Percentiles rank a stretch among this genome's conserved stretches.
Evolutionary conservation across 2,113 vertebrate species (phyloP).

Genomic region (Burhinus oedicnemus): DNA sequence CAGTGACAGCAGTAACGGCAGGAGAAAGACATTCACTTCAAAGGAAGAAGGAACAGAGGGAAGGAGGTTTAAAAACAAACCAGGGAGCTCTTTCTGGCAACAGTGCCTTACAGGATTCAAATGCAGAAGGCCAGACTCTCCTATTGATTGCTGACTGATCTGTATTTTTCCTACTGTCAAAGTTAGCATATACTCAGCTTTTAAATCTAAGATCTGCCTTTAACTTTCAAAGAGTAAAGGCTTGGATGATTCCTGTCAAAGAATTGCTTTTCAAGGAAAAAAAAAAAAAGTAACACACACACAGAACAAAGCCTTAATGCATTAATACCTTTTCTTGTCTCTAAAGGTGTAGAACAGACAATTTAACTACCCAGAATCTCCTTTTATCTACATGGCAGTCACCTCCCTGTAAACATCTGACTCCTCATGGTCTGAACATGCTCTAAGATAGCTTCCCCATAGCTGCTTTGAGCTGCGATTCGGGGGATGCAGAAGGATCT

Average conservation of each 20-base stretch:
- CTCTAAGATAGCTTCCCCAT: neutral
- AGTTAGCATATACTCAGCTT: slow-evolving; percentile 15
- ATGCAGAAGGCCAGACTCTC: slow-evolving; percentile 17
- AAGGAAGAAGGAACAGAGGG: slow-evolving; percentile 20
- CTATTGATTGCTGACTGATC: slow-evolving; percentile 65
- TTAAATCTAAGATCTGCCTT: slow-evolving; percentile 41
- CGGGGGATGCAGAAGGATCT: neutral
- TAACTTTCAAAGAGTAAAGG: neutral
- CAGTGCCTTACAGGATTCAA: neutral
- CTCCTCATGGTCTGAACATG: neutral
- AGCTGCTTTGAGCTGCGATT: neutral
- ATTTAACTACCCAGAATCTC: neutral
- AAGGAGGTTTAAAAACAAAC: slow-evolving; percentile 39
- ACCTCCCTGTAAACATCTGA: neutral
- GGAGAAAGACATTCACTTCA: slow-evolving; percentile 47
- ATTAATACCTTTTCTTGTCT: neutral
- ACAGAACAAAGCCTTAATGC: neutral
- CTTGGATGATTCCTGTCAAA: neutral
- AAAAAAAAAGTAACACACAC: neutral
- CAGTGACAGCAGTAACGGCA: neutral
- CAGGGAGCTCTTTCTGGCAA: neutral
- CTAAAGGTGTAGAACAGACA: neutral
- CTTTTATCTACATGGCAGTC: neutral
- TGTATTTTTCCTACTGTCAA: slow-evolving; percentile 11
- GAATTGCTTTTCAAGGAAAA: neutral